Evolutionary conservation across 2,113 vertebrate genomes (phyloP).

Genomic region (Morone chrysops): DNA sequence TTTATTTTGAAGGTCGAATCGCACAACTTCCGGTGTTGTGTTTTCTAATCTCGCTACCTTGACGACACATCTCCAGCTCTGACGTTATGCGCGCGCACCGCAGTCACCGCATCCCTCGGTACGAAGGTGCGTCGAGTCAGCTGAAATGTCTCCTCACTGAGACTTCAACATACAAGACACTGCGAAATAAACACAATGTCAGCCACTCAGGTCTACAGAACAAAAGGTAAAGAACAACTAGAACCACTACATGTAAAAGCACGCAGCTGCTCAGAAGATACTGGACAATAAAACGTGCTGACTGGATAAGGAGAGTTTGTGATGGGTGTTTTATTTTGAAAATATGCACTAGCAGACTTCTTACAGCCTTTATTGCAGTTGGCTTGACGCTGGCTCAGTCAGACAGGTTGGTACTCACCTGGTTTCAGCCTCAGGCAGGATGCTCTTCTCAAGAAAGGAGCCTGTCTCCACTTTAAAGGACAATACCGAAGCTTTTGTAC

Average conservation of each 20-base stretch:
- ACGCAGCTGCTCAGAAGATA: too few relatives aligned
- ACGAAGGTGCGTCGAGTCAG: constrained; percentile 21
- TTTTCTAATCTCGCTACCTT: neutral
- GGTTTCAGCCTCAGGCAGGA: constrained; percentile 24
- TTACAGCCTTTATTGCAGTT: neutral
- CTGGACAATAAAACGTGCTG: neutral
- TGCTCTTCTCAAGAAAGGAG: neutral
- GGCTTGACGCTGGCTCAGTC: constrained; percentile 11
- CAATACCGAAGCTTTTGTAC: neutral
- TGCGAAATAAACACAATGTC: neutral
- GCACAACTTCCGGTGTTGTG: neutral
- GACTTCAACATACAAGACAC: constrained; percentile 36
- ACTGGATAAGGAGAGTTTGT: neutral
- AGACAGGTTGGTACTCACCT: constrained; percentile 45
- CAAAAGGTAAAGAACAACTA: neutral
- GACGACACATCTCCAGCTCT: constrained; percentile 18
- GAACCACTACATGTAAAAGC: neutral
- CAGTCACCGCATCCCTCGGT: constrained; percentile 53
- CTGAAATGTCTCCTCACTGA: neutral
- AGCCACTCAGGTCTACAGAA: rapidly evolving
- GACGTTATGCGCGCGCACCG: constrained; percentile 71
- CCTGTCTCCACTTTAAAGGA: neutral
- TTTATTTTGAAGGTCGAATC: constrained; percentile 42
- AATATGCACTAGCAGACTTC: neutral
- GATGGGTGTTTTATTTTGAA: constrained; percentile 47